Percentiles rank a stretch among this genome's conserved stretches.
These are phyloP conservation scores for Odontesthes bonariensis DNA, from an alignment of 2,113 vertebrate species.

Conservation along the genomic window DNA sequence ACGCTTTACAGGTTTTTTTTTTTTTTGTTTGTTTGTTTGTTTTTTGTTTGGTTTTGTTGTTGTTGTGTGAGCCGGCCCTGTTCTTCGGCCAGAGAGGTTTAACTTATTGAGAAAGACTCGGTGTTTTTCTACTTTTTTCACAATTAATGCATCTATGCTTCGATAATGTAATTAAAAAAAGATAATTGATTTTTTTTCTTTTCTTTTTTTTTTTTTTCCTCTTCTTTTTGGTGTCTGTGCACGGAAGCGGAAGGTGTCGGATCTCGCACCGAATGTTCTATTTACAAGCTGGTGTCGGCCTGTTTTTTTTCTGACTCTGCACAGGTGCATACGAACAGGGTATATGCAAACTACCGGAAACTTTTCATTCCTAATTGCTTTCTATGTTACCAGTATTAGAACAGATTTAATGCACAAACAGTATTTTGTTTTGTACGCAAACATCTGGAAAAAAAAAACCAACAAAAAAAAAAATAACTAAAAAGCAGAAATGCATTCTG, in stretches of 20 bases:
- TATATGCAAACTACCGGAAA: conserved; percentile 44
- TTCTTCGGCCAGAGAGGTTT: conserved; percentile 82
- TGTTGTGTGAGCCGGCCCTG: conserved; percentile 80
- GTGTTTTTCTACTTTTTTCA: conserved; percentile 88
- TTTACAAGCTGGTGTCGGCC: not conserved
- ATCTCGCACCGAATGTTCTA: conserved; percentile 13
- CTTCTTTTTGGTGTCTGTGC: conserved; percentile 62
- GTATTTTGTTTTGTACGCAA: conserved; percentile 53
- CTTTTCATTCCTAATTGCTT: conserved; percentile 41
- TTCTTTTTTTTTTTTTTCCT: too few species aligned
- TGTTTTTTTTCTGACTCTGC: conserved; percentile 27
- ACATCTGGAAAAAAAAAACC: conserved; percentile 11
- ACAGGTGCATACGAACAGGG: conserved; percentile 45
- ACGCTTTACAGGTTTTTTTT: conserved; percentile 74
- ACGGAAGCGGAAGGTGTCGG: conserved; percentile 25
- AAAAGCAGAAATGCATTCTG: conserved; percentile 46
- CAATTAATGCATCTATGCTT: conserved; percentile 84
- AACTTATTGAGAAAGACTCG: conserved; percentile 90
- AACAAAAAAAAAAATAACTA: conserved; percentile 25
- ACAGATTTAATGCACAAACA: conserved; percentile 35
- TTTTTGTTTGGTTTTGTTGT: conserved; percentile 79
- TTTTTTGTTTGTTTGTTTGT: conserved; percentile 79
- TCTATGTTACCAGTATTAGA: conserved; percentile 40
- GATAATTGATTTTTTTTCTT: too few species aligned
- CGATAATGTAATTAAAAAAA: conserved; percentile 83